Conservation (phyloP, 2,888 invertebrate genomes). For the Pyrrhosoma nymphula region DNA sequence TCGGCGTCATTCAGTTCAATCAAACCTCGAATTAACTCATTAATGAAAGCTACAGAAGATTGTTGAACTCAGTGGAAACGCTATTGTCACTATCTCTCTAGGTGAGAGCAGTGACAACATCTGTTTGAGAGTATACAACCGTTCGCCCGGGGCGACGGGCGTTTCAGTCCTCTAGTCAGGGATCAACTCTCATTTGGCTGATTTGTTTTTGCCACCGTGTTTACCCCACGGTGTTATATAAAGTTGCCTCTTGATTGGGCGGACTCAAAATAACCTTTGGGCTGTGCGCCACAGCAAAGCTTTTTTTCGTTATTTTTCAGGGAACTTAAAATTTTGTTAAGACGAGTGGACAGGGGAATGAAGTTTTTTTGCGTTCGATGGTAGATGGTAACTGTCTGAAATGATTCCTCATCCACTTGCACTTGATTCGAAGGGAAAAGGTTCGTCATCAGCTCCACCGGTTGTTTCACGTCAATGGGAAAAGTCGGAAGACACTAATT, state of each 20-base stretch:
- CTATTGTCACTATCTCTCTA: neutral
- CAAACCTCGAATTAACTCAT: neutral
- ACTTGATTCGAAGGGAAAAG: neutral
- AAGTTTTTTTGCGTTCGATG: neutral
- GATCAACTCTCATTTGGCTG: neutral
- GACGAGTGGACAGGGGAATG: too few species aligned
- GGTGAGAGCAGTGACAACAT: neutral
- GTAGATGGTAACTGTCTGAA: neutral
- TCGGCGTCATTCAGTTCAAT: neutral
- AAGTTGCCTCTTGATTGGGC: neutral
- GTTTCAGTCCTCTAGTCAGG: neutral
- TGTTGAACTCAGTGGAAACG: neutral
- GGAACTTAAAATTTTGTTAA: neutral
- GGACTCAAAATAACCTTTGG: neutral
- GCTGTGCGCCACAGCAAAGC: neutral
- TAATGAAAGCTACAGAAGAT: neutral
- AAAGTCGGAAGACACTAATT: constrained; percentile 2
- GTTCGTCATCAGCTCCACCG: neutral
- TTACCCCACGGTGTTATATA: neutral
- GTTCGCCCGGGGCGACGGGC: neutral
- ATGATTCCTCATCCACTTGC: neutral
- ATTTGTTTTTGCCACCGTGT: neutral
- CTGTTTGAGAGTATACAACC: neutral
- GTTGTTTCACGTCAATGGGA: constrained; percentile 14
- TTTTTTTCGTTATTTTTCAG: neutral